Percentiles rank a stretch among this genome's conserved stretches.
phyloP scores from a whole-genome alignment of 2,888 invertebrate genomes.

The Melanargia galathea region DNA sequence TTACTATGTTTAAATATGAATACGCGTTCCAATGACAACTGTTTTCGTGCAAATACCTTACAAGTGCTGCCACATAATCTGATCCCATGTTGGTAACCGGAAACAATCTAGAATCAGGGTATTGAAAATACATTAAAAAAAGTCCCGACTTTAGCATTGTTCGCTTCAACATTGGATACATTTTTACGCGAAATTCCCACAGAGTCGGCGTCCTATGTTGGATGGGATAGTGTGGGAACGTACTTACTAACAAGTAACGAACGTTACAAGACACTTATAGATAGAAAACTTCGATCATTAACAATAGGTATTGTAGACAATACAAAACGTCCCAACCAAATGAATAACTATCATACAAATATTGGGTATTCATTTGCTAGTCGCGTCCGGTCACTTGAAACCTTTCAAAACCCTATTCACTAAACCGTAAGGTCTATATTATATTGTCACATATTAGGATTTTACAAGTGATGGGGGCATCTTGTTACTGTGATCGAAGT shows the following conservation, averaged over 20 bases:
- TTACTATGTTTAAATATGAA: no score
- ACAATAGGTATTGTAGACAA: no score
- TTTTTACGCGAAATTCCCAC: neutral
- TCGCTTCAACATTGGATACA: neutral
- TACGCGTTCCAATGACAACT: neutral
- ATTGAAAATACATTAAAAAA: neutral
- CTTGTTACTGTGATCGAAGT: no score
- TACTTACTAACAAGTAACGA: conserved; percentile 32
- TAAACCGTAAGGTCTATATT: no score
- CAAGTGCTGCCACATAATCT: neutral
- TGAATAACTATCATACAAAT: no score
- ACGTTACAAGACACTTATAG: neutral
- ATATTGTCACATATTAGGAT: no score
- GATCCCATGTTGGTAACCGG: neutral
- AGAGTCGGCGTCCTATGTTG: neutral
- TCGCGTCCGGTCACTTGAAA: no score
- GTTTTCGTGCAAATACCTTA: neutral
- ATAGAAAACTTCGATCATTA: no score
- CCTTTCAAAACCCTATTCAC: no score
- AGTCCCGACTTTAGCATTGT: neutral
- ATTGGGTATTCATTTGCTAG: no score
- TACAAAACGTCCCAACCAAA: no score
- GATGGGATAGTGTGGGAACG: conserved; percentile 11
- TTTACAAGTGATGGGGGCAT: no score
- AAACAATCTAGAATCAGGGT: neutral